Evolutionary conservation across 1,140 invertebrate genomes (phyloP).

Genomic region (Zaprionus capensis): DNA sequence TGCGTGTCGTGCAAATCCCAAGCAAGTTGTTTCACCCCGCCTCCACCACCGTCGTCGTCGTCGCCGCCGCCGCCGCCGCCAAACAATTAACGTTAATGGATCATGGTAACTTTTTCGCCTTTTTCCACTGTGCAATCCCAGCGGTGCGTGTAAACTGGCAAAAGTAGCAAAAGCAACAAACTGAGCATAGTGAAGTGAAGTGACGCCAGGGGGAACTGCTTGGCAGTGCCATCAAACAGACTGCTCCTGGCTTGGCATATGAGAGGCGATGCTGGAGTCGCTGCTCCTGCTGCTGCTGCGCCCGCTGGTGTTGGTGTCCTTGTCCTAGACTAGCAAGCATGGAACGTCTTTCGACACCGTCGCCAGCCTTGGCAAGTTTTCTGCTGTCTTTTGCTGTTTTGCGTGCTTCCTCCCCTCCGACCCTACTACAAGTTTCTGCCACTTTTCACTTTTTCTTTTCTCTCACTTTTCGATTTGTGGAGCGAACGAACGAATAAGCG

Average conservation of each 20-base stretch:
- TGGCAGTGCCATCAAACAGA: slow-evolving; percentile 32
- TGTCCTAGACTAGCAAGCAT: slow-evolving; percentile 50
- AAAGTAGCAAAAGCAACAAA: slow-evolving; percentile 79
- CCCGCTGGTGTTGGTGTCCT: slow-evolving; percentile 8
- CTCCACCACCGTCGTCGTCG: no score
- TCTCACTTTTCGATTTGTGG: slow-evolving; percentile 76
- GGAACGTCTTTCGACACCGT: slow-evolving; percentile 71
- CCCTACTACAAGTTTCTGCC: slow-evolving; percentile 61
- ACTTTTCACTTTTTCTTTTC: slow-evolving; percentile 75
- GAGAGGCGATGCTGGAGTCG: slow-evolving; percentile 8
- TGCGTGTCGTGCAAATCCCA: slow-evolving; percentile 75
- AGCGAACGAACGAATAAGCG: slow-evolving; percentile 11
- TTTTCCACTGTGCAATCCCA: slow-evolving; percentile 80
- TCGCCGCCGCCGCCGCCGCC: slow-evolving; percentile 49
- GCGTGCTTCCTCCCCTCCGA: slow-evolving; percentile 41
- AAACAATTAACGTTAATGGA: slow-evolving; percentile 83
- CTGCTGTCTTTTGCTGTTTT: slow-evolving; percentile 81
- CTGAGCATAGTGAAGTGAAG: slow-evolving; percentile 25
- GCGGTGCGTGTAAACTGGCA: slow-evolving; percentile 81
- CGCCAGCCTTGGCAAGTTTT: slow-evolving; percentile 68
- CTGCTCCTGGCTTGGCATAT: slow-evolving; percentile 34
- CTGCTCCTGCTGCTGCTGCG: neutral
- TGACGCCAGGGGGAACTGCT: neutral
- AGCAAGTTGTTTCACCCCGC: slow-evolving; percentile 59
- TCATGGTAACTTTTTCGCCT: slow-evolving; percentile 82